Evolutionary conservation across 2,888 invertebrate species (phyloP).

Genomic region (Hypomecis punctinalis): DNA sequence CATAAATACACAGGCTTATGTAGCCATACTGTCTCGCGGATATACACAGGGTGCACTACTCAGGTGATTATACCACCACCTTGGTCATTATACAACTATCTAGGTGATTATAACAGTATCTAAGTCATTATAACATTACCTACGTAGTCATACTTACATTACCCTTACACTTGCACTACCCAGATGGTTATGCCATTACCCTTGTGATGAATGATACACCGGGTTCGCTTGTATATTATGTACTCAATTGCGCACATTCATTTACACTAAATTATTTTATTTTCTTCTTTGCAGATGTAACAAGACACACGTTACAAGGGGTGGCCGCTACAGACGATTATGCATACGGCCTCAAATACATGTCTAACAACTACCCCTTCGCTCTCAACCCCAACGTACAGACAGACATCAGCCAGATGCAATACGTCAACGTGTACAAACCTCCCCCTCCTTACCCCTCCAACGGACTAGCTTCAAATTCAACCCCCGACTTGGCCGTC

Average conservation of each 20-base stretch:
- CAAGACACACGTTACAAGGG: constrained; percentile 76
- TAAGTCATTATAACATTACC: too few relatives aligned
- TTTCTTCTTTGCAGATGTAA: constrained; percentile 76
- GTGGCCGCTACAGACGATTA: constrained; percentile 62
- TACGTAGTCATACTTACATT: constrained; percentile 47
- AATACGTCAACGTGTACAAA: constrained; percentile 89
- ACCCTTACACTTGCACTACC: too few relatives aligned
- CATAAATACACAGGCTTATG: too few relatives aligned
- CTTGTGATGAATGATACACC: not conserved
- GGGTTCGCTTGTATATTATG: not conserved
- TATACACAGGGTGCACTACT: too few relatives aligned
- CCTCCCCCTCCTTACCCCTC: constrained; percentile 94
- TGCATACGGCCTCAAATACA: constrained; percentile 66
- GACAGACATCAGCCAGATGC: constrained; percentile 79
- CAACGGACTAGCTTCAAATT: constrained; percentile 91
- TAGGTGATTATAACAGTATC: too few relatives aligned
- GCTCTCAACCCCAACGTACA: constrained; percentile 73
- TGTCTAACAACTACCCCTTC: constrained; percentile 73
- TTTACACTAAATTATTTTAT: not conserved
- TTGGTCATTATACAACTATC: too few relatives aligned
- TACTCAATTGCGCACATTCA: not conserved
- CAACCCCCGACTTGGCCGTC: constrained; percentile 93
- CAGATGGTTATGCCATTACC: not conserved
- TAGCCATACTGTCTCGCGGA: too few relatives aligned
- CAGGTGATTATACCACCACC: too few relatives aligned